These are phyloP conservation scores for Embidobia sp. DNA, from an alignment of 2,888 invertebrate genomes.

Conservation along the genomic window DNA sequence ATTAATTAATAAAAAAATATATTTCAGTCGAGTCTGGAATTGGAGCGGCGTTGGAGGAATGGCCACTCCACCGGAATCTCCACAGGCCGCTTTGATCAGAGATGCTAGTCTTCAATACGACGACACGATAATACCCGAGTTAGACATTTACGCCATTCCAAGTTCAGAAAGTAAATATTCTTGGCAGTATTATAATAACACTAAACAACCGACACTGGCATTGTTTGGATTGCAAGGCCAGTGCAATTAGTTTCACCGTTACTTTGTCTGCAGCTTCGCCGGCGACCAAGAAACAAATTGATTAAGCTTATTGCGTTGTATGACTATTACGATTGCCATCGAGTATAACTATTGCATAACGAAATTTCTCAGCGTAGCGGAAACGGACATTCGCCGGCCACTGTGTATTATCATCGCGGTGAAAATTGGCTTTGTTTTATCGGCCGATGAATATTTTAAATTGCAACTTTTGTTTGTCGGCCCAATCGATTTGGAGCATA, in stretches of 20 bases:
- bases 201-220: slow-evolving; percentile 4
- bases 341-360: slow-evolving; percentile 31
- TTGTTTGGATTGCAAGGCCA: slow-evolving; percentile 13
- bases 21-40: slow-evolving; percentile 76
- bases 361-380: slow-evolving; percentile 39
- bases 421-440: slow-evolving; percentile 28
- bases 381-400: slow-evolving; percentile 25
- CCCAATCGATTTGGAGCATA: slow-evolving; percentile 14
- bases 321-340: slow-evolving; percentile 30
- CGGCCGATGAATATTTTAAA: slow-evolving; percentile 42
- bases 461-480: slow-evolving; percentile 35
- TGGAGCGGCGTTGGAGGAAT: slow-evolving; percentile 77
- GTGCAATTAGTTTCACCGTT: slow-evolving; percentile 11
- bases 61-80: slow-evolving; percentile 96
- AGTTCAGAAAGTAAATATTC: slow-evolving; percentile 89
- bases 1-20: not conserved
- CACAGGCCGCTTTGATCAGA: slow-evolving; percentile 87
- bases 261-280: not conserved
- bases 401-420: slow-evolving; percentile 27
- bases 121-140: slow-evolving; percentile 93
- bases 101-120: slow-evolving; percentile 89
- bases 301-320: slow-evolving; percentile 25
- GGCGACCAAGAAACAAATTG: slow-evolving; percentile 29
- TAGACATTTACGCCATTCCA: slow-evolving; percentile 97
- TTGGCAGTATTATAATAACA: slow-evolving; percentile 19